phyloP scores from a whole-genome alignment of 2,797 vertebrate species.

The Selene dorsalis region DNA sequence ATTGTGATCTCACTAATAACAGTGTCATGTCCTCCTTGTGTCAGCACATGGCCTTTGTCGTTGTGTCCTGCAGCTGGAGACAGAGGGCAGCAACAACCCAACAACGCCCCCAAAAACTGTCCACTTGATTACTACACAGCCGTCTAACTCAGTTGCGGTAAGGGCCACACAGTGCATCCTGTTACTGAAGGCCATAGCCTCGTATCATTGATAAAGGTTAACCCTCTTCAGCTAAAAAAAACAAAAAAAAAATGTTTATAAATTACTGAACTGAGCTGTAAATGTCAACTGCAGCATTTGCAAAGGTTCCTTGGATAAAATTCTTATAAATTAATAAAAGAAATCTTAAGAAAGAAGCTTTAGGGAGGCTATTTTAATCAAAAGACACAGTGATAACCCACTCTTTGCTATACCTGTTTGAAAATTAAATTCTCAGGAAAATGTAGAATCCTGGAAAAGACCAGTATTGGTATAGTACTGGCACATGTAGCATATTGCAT shows the following conservation, averaged over 20 bases:
- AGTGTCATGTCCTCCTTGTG: neutral
- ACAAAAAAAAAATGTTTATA: neutral
- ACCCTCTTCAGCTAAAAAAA: neutral
- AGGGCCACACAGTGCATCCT: neutral
- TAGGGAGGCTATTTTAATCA: neutral
- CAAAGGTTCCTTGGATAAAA: neutral
- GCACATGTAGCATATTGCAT: neutral
- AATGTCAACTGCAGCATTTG: neutral
- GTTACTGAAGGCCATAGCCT: constrained; percentile 13
- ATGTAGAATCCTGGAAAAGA: neutral
- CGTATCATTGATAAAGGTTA: constrained; percentile 19
- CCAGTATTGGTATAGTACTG: neutral
- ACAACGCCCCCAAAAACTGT: constrained; percentile 1
- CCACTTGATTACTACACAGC: neutral
- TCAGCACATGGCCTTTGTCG: constrained; percentile 12
- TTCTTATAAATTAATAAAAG: neutral
- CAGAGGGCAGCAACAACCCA: constrained; percentile 27
- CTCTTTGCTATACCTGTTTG: neutral
- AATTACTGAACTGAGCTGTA: neutral
- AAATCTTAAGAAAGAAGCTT: neutral
- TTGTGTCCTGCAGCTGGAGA: constrained; percentile 32
- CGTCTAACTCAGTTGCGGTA: constrained; percentile 14
- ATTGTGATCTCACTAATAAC: neutral
- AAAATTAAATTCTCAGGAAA: neutral
- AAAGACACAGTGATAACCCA: neutral